phyloP scores from a whole-genome alignment of 2,797 vertebrate genomes.

The Manis crassicaudata region DNA sequence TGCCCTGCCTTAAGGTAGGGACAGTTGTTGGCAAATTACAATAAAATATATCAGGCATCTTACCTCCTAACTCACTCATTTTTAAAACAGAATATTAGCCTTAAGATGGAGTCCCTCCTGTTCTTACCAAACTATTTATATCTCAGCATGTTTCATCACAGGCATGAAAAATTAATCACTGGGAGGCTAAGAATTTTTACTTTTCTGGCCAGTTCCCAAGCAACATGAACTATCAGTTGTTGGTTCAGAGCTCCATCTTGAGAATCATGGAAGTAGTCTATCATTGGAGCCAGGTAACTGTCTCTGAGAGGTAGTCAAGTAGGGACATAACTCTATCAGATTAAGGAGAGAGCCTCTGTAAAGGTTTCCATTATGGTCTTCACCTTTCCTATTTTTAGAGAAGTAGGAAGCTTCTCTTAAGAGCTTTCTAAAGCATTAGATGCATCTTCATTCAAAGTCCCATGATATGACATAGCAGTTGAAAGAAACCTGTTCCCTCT shows the following conservation, averaged over 20 bases:
- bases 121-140: no score
- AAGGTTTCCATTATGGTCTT: neutral
- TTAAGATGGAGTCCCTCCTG: no score
- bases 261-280: neutral
- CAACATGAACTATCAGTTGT: neutral
- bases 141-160: no score
- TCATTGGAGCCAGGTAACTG: neutral
- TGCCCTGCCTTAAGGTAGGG: no score
- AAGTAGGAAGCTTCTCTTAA: neutral
- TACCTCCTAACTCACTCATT: no score
- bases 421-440: neutral
- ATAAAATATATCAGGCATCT: no score
- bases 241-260: neutral
- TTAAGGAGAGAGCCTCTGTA: neutral
- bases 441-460: constrained; percentile 51
- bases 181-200: neutral
- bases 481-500: constrained; percentile 22
- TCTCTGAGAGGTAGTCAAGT: neutral
- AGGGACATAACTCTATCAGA: neutral
- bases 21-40: no score
- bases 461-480: neutral
- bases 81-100: no score
- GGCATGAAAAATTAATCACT: no score
- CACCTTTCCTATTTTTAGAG: neutral
- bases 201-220: neutral